phyloP scores from a whole-genome alignment of 2,797 vertebrate genomes.

The Dicrostonyx torquatus region DNA sequence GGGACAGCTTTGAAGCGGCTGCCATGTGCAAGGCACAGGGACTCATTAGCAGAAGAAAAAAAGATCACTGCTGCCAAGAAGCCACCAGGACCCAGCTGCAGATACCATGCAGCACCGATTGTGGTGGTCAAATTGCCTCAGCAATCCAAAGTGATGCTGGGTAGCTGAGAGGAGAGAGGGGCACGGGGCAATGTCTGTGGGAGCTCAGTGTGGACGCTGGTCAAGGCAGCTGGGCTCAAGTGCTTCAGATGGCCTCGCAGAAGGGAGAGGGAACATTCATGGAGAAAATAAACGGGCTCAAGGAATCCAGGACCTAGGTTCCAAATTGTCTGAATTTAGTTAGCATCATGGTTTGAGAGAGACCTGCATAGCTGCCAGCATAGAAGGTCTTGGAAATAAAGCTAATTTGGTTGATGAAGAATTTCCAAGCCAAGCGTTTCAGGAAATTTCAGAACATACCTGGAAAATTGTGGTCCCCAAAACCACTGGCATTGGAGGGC shows the following conservation, averaged over 20 bases:
- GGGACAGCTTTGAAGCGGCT: slow-evolving; percentile 12
- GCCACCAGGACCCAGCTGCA: neutral
- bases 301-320: neutral
- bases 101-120: neutral
- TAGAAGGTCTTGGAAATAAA: neutral
- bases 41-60: neutral
- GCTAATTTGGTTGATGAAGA: neutral
- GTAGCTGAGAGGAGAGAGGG: neutral
- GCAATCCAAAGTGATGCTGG: neutral
- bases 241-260: too few species aligned
- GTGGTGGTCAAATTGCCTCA: neutral
- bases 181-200: neutral
- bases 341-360: neutral
- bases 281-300: rapidly evolving
- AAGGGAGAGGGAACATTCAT: too few species aligned
- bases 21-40: neutral
- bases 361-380: rapidly evolving
- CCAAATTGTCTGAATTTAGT: neutral
- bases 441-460: neutral
- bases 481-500: too few species aligned
- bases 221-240: neutral
- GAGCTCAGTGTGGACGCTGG: neutral
- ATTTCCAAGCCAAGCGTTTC: neutral
- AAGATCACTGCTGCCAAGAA: neutral
- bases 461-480: neutral